phyloP scores from a whole-genome alignment of 2,888 invertebrate species.

The Latrodectus elegans region DNA sequence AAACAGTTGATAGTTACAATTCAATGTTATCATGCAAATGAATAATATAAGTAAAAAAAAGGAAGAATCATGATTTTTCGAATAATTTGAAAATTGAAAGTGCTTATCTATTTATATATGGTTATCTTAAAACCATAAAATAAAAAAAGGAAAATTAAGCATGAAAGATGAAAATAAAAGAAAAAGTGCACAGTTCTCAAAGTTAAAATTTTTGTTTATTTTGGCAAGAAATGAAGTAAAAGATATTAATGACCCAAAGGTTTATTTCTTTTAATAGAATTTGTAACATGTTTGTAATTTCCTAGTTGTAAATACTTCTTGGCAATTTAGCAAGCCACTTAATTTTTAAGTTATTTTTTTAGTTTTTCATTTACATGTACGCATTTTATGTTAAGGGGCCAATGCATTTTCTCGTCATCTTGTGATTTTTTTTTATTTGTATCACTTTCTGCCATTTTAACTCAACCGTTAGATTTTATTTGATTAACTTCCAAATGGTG shows the following conservation, averaged over 20 bases:
- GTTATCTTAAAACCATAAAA: too few relatives aligned
- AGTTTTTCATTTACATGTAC: not conserved
- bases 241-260: not conserved
- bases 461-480: constrained; percentile 15
- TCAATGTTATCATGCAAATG: too few relatives aligned
- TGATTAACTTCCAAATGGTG: constrained; percentile 26
- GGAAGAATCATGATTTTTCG: too few relatives aligned
- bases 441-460: not conserved
- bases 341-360: constrained; percentile 3
- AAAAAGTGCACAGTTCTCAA: too few relatives aligned
- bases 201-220: too few relatives aligned
- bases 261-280: constrained; percentile 46
- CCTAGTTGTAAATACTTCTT: constrained; percentile 4
- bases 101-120: too few relatives aligned
- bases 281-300: not conserved
- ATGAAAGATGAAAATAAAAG: too few relatives aligned
- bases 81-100: too few relatives aligned
- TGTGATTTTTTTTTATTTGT: constrained; percentile 1
- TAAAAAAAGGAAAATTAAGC: too few relatives aligned
- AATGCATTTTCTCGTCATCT: not conserved
- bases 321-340: constrained; percentile 30
- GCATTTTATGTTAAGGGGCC: not conserved
- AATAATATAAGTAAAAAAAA: too few relatives aligned
- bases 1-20: too few relatives aligned
- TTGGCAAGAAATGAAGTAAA: too few relatives aligned